These are phyloP conservation scores for Trimorus sp. DNA, from an alignment of 2,888 invertebrate genomes.

Conservation along the genomic window DNA sequence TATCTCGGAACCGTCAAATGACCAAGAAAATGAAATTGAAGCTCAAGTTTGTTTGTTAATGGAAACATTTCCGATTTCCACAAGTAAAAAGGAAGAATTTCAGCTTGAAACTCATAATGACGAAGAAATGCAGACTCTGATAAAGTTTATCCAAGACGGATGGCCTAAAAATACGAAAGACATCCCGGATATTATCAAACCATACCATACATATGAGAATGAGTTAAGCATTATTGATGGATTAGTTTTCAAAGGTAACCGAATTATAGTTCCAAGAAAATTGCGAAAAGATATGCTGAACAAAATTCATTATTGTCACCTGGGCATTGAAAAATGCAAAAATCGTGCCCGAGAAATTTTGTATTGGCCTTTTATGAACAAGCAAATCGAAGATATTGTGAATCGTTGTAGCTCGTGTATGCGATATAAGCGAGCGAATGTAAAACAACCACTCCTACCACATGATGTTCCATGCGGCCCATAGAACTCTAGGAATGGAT, in stretches of 20 bases:
- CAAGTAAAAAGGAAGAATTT: constrained; percentile 22
- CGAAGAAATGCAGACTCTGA: constrained; percentile 58
- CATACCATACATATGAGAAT: constrained; percentile 40
- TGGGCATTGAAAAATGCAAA: constrained; percentile 69
- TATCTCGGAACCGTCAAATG: constrained; percentile 6
- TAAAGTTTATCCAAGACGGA: constrained; percentile 65
- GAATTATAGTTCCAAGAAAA: constrained; percentile 64
- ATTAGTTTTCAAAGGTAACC: constrained; percentile 54
- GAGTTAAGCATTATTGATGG: constrained; percentile 47
- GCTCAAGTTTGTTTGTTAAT: constrained; percentile 43
- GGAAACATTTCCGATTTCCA: constrained; percentile 40
- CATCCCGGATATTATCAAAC: constrained; percentile 43
- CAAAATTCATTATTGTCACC: constrained; percentile 70
- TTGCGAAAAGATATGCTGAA: constrained; percentile 66
- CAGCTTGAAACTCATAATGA: constrained; percentile 36
- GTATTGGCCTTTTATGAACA: constrained; percentile 70
- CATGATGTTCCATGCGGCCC: constrained; percentile 50
- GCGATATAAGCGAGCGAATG: constrained; percentile 34
- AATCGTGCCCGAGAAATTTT: constrained; percentile 65
- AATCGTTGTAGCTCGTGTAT: constrained; percentile 60
- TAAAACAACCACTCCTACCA: constrained; percentile 31
- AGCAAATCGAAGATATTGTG: constrained; percentile 62
- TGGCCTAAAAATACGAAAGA: constrained; percentile 68
- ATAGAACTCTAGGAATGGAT: constrained; percentile 59
- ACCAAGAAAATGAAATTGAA: constrained; percentile 38